Evolutionary conservation across 2,797 vertebrate species (phyloP).

Genomic region (Galagoides demidoff): DNA sequence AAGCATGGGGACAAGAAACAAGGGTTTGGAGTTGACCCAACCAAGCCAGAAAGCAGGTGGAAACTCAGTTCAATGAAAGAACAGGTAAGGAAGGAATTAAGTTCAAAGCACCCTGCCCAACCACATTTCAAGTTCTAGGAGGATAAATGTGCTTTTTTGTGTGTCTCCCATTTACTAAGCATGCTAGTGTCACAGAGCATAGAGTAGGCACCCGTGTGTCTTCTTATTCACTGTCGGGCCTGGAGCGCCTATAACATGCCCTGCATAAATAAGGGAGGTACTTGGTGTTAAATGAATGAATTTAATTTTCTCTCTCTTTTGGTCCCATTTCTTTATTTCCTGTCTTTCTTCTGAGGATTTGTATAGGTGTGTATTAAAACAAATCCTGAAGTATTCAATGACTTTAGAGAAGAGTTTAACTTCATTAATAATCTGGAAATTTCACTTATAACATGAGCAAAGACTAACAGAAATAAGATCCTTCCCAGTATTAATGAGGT

Average conservation of each 20-base stretch:
- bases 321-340: background rate
- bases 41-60: background rate
- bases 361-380: background rate
- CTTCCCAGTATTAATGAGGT: background rate
- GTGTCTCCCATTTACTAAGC: background rate
- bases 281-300: background rate
- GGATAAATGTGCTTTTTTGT: background rate
- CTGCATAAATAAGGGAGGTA: background rate
- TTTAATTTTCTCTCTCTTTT: slow-evolving; percentile 9
- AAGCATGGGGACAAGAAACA: background rate
- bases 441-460: background rate
- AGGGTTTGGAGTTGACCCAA: background rate
- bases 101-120: background rate
- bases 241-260: background rate
- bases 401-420: slow-evolving; percentile 37
- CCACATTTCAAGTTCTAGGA: background rate
- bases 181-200: background rate
- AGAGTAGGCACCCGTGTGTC: background rate
- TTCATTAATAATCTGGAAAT: slow-evolving; percentile 17
- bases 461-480: background rate
- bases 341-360: background rate
- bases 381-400: background rate
- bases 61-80: background rate
- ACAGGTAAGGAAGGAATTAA: background rate
- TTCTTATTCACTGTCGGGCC: background rate